Base-by-base conservation (phyloP, 2,888 invertebrate genomes). In the Atrina japonica region DNA sequence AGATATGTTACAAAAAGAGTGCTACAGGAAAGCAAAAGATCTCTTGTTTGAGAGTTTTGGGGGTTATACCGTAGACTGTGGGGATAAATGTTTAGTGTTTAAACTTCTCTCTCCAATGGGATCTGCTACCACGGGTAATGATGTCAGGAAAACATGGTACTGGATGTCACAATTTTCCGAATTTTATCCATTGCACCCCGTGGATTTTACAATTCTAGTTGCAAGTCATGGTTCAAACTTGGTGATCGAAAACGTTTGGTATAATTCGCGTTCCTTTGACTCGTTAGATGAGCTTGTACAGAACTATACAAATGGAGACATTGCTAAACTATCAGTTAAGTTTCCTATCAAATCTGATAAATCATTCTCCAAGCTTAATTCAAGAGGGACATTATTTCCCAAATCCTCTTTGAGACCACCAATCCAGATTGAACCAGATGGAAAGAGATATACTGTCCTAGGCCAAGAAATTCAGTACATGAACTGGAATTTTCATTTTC, bases 401-500 rank as follows among this genome's bases (percentile, higher is more conserved):
- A 70, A 73, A 11, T 56, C 75, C 14, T 67, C 71, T 6, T 59
- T 81, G 58, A 67, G 77, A 27, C 81, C 83, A 6, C 83, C 86
- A 7, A 30, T 61, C 7, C 74, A 82, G 49, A 76, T 80, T 23
- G 85, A 86, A 61, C 86, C 87, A 2, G 84, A 83, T 29, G 88
- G 87, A 0, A 81, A 83, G 66, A 75, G 88, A 7, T 88, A 85
- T 74, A 78, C 76, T 0, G 77, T 88, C 2, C 60, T 79, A 23
- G 83, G 82, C 7, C 78, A 81, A 0, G 81, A 81, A 49, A 76
- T 88, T 3, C 65, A 73, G 5, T 88, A 84, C 61, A 75, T 85
- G 73, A 83, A 81, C 21, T 88, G 88, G 88, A 69, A 73, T 5
- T 87, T 88, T 70, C 73, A 86, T 66, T 82, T 84, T 60, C 68